A percentile compares a stretch with the other conserved stretches of the same genome.
Conservation (phyloP, 2,113 vertebrate genomes). For the Labrus mixtus region DNA sequence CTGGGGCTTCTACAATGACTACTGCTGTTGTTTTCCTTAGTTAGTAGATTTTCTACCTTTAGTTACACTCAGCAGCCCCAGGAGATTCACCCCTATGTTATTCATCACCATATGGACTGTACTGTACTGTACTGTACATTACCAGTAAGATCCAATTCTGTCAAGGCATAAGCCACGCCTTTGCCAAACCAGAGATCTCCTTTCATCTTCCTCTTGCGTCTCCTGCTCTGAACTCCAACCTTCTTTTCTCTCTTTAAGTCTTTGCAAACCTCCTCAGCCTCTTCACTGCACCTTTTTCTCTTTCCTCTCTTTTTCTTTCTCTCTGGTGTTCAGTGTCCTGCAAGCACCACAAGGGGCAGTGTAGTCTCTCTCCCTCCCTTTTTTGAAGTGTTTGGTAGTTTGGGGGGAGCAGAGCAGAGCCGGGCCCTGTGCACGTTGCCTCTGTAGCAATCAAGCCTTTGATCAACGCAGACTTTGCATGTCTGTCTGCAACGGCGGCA, state of each 20-base stretch:
- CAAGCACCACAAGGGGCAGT: conserved; percentile 73
- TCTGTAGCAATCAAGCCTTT: conserved; percentile 69
- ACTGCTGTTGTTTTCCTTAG: conserved; percentile 1
- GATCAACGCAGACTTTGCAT: conserved; percentile 76
- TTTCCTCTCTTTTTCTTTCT: conserved; percentile 42
- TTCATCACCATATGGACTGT: conserved; percentile 43
- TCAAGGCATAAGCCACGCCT: conserved; percentile 76
- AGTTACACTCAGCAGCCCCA: conserved; percentile 68
- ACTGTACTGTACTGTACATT: conserved; percentile 31
- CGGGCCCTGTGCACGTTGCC: conserved; percentile 68
- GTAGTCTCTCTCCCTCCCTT: conserved; percentile 61
- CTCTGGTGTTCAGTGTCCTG: conserved; percentile 73
- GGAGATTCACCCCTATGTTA: conserved; percentile 49
- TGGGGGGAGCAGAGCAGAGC: conserved; percentile 55
- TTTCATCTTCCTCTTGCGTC: conserved; percentile 60
- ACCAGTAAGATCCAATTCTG: conserved; percentile 46
- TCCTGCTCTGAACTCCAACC: conserved; percentile 53
- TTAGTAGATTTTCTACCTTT: neutral
- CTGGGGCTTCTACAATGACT: conserved; percentile 45
- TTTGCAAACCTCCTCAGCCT: conserved; percentile 49
- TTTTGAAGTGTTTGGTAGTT: conserved; percentile 68
- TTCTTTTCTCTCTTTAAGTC: conserved; percentile 44
- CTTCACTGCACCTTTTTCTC: conserved; percentile 35
- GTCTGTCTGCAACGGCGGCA: conserved; percentile 79
- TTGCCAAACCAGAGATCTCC: conserved; percentile 75